A percentile compares a stretch with the other conserved stretches of the same genome.
phyloP scores from a whole-genome alignment of 2,888 invertebrate species.

The Gastrophysa polygoni region DNA sequence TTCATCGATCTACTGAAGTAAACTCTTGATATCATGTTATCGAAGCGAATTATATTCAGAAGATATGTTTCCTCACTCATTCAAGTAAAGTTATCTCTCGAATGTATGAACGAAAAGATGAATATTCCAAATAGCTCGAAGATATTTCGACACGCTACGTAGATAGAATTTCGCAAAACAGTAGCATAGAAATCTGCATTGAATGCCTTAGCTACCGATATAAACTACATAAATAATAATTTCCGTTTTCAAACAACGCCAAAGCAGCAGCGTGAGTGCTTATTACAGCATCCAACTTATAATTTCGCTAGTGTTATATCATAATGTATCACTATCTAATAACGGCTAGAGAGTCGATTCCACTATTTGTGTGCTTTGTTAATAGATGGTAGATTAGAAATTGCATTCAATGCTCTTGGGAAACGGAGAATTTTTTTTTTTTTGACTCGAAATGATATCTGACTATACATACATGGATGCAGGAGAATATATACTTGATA shows the following conservation, averaged over 20 bases:
- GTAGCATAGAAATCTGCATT: slow-evolving; percentile 43
- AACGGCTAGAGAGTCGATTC: slow-evolving; percentile 20
- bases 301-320: slow-evolving; percentile 32
- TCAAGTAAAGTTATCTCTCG: too few relatives aligned
- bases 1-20: too few relatives aligned
- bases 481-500: too few relatives aligned
- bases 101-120: slow-evolving; percentile 3
- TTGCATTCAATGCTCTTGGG: slow-evolving; percentile 14
- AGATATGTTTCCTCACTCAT: too few relatives aligned
- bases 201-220: slow-evolving; percentile 40
- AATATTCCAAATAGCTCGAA: slow-evolving; percentile 8
- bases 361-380: slow-evolving; percentile 24
- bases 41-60: too few relatives aligned
- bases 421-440: slow-evolving; percentile 11
- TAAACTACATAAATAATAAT: slow-evolving; percentile 44
- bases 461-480: too few relatives aligned
- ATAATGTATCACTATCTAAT: slow-evolving; percentile 33
- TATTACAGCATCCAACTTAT: slow-evolving; percentile 30
- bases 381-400: slow-evolving; percentile 17
- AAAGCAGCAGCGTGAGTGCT: slow-evolving; percentile 30
- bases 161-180: slow-evolving; percentile 37
- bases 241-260: slow-evolving; percentile 38
- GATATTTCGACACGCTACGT: slow-evolving; percentile 28
- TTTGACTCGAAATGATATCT: too few relatives aligned
- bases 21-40: too few relatives aligned